Evolutionary conservation across 2,888 invertebrate genomes (phyloP).

Genomic region (Cheilosia scutellata): DNA sequence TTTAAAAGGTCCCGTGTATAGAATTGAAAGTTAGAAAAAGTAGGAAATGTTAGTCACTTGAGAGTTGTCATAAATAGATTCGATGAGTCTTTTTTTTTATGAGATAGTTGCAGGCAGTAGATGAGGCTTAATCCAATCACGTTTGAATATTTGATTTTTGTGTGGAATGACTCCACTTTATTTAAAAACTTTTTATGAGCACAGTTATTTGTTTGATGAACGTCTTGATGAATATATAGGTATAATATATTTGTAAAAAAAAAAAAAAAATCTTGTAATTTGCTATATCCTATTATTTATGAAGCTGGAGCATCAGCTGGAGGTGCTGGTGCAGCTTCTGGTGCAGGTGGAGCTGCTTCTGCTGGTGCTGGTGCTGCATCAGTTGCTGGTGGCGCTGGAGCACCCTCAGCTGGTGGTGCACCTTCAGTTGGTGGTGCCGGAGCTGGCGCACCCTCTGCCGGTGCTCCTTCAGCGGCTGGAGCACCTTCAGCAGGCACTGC

Average conservation of each 20-base stretch:
- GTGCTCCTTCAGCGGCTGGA: constrained; percentile 73
- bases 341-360: constrained; percentile 61
- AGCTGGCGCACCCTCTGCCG: constrained; percentile 69
- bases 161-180: constrained; percentile 56
- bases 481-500: constrained; percentile 77
- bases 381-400: constrained; percentile 31
- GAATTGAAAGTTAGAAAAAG: constrained; percentile 41
- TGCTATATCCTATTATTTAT: constrained; percentile 53
- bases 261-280: constrained; percentile 8
- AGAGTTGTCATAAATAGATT: constrained; percentile 46
- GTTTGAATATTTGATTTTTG: constrained; percentile 5
- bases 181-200: constrained; percentile 54
- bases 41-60: constrained; percentile 65
- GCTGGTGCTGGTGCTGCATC: constrained; percentile 78
- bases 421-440: constrained; percentile 77
- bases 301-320: constrained; percentile 77
- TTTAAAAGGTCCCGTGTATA: not conserved
- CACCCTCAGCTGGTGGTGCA: constrained; percentile 62
- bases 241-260: not conserved
- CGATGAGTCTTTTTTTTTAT: constrained; percentile 50
- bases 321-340: constrained; percentile 53
- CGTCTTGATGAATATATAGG: constrained; percentile 58
- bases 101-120: constrained; percentile 52
- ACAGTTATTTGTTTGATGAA: constrained; percentile 45
- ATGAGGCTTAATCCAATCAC: constrained; percentile 24